These are phyloP conservation scores for Nerophis ophidion DNA, from an alignment of 2,113 vertebrate species.

Conservation along the genomic window DNA sequence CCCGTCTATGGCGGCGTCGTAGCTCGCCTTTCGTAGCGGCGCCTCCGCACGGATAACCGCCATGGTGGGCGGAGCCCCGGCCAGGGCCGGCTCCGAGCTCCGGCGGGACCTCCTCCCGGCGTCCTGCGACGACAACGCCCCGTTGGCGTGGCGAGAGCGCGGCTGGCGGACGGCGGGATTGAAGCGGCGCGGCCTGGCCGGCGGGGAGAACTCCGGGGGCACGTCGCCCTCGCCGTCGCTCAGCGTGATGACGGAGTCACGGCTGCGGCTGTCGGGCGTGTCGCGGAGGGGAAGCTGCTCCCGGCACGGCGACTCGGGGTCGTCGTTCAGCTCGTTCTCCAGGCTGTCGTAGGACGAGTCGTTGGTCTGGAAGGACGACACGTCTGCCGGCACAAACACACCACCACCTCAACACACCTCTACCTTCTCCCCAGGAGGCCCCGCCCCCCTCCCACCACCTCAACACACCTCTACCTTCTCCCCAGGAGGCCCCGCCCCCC, in stretches of 20 bases:
- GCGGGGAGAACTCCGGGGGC: conserved; percentile 58
- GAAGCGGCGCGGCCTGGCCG: conserved; percentile 60
- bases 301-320: conserved; percentile 77
- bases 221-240: conserved; percentile 79
- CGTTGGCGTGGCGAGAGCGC: conserved; percentile 41
- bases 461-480: neutral
- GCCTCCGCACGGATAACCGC: neutral
- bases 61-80: conserved; percentile 16
- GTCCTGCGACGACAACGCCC: conserved; percentile 36
- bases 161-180: conserved; percentile 39
- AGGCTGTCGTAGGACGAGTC: conserved; percentile 91
- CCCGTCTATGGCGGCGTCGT: conserved; percentile 71
- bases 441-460: neutral
- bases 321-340: conserved; percentile 87
- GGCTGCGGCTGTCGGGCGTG: conserved; percentile 81
- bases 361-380: conserved; percentile 82
- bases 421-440: too few species aligned
- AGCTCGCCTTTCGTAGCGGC: conserved; percentile 75
- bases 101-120: conserved; percentile 69
- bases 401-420: neutral
- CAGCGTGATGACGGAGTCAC: conserved; percentile 85
- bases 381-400: conserved; percentile 60
- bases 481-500: too few species aligned
- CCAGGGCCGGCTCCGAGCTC: conserved; percentile 78
- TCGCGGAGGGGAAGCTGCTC: conserved; percentile 69